phyloP scores from a whole-genome alignment of 2,113 vertebrate genomes.

The Hipposideros armiger region DNA sequence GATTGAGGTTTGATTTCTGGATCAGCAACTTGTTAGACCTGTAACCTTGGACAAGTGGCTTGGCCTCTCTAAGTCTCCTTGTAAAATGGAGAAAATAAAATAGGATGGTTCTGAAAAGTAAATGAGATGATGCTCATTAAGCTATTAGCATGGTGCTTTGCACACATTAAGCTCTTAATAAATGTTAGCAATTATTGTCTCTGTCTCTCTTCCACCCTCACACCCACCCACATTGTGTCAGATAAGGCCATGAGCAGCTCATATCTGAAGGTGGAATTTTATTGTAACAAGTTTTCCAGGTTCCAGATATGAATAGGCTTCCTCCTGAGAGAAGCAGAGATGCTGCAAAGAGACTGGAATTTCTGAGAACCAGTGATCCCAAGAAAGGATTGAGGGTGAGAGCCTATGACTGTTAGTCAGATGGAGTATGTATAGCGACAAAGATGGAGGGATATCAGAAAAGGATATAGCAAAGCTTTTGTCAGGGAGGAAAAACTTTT shows the following conservation, averaged over 20 bases:
- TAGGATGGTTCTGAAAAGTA: conserved; percentile 66
- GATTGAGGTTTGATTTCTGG: not conserved
- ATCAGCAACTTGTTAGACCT: not conserved
- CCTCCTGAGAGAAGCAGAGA: conserved; percentile 25
- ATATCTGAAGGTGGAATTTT: conserved; percentile 13
- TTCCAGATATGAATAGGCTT: conserved; percentile 39
- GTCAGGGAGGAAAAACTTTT: not conserved
- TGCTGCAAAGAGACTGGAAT: not conserved
- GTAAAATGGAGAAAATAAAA: conserved; percentile 53
- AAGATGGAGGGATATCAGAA: not conserved
- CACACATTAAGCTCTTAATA: conserved; percentile 63
- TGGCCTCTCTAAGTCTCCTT: not conserved
- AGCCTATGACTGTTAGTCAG: not conserved
- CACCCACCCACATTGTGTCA: not conserved
- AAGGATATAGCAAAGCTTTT: not conserved
- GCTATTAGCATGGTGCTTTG: conserved; percentile 55
- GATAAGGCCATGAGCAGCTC: conserved; percentile 31
- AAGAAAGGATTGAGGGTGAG: not conserved
- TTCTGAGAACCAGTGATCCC: conserved; percentile 22
- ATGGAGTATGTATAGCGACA: not conserved
- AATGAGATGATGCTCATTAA: conserved; percentile 67
- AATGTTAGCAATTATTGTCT: not conserved
- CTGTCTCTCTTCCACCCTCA: not conserved
- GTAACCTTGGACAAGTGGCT: not conserved
- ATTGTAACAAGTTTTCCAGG: not conserved